Conservation (phyloP, 1,140 invertebrate species). For the Achroia grisella region DNA sequence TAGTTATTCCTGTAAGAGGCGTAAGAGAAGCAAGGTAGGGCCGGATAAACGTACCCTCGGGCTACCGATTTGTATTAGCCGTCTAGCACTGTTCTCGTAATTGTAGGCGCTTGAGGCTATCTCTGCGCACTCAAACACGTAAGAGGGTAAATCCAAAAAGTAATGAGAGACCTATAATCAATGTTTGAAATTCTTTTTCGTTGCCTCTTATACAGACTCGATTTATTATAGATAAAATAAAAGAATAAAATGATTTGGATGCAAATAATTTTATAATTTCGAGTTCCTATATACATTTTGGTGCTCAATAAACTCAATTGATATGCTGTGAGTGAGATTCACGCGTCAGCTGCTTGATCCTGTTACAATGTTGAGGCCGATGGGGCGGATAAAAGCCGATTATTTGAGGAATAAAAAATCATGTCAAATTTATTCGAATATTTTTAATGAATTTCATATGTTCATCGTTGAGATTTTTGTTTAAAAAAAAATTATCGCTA, state of each 20-base stretch:
- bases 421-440: too few relatives aligned
- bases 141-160: constrained; percentile 46
- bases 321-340: constrained; percentile 55
- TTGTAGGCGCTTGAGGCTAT: constrained; percentile 60
- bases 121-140: constrained; percentile 42
- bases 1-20: constrained; percentile 44
- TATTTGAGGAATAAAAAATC: constrained; percentile 44
- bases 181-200: constrained; percentile 22
- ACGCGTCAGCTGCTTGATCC: constrained; percentile 57
- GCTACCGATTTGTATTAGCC: constrained; percentile 69
- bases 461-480: too few relatives aligned
- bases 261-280: too few relatives aligned
- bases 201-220: constrained; percentile 2
- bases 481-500: too few relatives aligned
- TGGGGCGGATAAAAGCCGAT: constrained; percentile 55
- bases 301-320: constrained; percentile 30
- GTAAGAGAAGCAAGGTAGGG: constrained; percentile 21
- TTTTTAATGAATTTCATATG: too few relatives aligned
- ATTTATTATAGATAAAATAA: too few relatives aligned
- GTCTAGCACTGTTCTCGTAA: constrained; percentile 65
- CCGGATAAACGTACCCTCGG: constrained; percentile 59
- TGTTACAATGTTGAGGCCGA: constrained; percentile 55
- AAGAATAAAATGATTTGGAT: too few relatives aligned
- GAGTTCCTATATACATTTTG: constrained; percentile 3
- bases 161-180: constrained; percentile 38